These are phyloP conservation scores for Tinamus guttatus DNA, from an alignment of 2,113 vertebrate species.

Conservation along the genomic window DNA sequence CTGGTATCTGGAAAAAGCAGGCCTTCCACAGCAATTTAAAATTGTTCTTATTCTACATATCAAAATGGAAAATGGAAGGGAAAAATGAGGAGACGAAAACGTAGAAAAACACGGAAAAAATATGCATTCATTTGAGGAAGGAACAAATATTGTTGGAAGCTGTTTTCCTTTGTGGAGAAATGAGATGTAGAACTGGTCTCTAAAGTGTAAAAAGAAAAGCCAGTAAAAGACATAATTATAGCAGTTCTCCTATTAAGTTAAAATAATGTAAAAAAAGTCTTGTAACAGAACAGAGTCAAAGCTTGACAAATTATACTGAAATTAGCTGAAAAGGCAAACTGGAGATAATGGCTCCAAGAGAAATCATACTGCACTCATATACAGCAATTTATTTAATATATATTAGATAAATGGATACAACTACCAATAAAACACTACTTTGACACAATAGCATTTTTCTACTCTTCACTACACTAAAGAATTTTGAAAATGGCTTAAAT, in stretches of 20 bases:
- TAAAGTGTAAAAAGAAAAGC: background rate
- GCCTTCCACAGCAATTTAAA: background rate
- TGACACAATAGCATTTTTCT: background rate
- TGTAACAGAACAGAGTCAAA: background rate
- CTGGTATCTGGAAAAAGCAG: background rate
- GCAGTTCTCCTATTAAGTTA: background rate
- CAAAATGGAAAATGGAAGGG: background rate
- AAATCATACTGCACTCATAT: background rate
- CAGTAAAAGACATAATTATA: background rate
- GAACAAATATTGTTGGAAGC: background rate
- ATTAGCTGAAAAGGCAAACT: background rate
- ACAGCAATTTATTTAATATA: background rate
- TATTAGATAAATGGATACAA: background rate
- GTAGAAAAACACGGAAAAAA: background rate
- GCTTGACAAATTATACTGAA: background rate
- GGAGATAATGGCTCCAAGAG: background rate
- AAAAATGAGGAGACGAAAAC: background rate
- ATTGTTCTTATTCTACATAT: background rate
- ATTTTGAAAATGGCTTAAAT: background rate
- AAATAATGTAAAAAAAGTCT: background rate
- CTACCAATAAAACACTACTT: background rate
- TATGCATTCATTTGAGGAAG: background rate
- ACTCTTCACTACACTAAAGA: background rate
- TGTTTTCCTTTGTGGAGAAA: background rate
- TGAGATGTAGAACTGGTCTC: background rate